Evolutionary conservation across 2,888 invertebrate genomes (phyloP).

Genomic region (Trachelus tabidus): DNA sequence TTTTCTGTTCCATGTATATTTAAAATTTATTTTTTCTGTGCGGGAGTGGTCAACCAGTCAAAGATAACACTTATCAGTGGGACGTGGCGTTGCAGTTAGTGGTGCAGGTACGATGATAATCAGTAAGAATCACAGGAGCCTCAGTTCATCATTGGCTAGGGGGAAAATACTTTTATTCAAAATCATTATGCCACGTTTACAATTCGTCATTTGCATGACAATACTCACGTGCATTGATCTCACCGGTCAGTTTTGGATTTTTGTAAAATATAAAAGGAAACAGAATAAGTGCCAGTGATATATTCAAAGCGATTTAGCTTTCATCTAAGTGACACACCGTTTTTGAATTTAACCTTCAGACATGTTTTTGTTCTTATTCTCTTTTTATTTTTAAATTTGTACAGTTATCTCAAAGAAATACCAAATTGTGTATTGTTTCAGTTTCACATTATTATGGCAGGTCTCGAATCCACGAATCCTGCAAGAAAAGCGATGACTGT

Average conservation of each 20-base stretch:
- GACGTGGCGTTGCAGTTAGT: background rate
- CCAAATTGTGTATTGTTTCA: background rate
- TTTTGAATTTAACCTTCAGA: background rate
- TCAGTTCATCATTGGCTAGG: slow-evolving; percentile 8
- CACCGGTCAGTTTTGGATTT: background rate
- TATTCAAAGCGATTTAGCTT: background rate
- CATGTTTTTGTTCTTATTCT: background rate
- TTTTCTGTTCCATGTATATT: background rate
- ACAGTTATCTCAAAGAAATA: background rate
- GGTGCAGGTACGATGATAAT: too few species aligned
- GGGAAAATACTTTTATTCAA: background rate
- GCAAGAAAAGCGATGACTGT: slow-evolving; percentile 45
- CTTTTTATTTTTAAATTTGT: background rate
- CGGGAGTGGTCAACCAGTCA: background rate
- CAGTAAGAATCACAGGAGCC: background rate
- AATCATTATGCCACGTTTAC: background rate
- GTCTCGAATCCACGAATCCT: slow-evolving; percentile 33
- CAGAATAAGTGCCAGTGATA: background rate
- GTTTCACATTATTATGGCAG: background rate
- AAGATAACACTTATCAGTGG: background rate
- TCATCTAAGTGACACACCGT: background rate
- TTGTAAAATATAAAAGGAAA: slow-evolving; percentile 2
- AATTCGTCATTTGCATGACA: background rate
- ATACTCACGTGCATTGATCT: background rate
- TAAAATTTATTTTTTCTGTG: background rate